Conservation (phyloP, 2,888 invertebrate genomes). For the Lasioglossum figueresi region DNA sequence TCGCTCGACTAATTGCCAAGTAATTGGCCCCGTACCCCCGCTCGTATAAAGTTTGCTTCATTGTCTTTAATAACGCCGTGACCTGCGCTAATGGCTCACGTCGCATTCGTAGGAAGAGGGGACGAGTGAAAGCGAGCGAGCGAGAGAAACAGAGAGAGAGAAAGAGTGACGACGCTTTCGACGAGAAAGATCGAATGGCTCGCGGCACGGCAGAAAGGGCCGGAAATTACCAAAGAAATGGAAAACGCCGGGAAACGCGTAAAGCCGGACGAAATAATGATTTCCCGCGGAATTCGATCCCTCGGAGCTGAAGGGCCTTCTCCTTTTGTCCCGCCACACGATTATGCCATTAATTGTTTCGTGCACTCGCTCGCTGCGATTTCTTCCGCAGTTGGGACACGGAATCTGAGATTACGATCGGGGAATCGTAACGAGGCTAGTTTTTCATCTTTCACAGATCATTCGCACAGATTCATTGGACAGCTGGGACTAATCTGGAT, state of each 20-base stretch:
- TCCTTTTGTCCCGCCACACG: conserved; percentile 13
- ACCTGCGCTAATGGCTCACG: conserved; percentile 81
- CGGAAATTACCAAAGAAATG: conserved; percentile 59
- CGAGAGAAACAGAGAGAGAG: not conserved
- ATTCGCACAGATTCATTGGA: not conserved
- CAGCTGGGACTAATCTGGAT: not conserved
- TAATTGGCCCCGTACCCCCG: conserved; percentile 82
- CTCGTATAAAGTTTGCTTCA: conserved; percentile 83
- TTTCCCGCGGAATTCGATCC: conserved; percentile 49
- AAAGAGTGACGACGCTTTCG: not conserved
- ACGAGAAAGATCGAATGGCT: conserved; percentile 44
- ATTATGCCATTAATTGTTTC: conserved; percentile 37
- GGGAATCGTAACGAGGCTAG: not conserved
- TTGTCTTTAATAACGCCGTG: conserved; percentile 83
- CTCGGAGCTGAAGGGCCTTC: conserved; percentile 5
- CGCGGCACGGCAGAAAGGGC: conserved; percentile 49
- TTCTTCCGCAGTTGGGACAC: not conserved
- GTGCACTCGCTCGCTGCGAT: not conserved
- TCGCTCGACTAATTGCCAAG: conserved; percentile 83
- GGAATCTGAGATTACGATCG: not conserved
- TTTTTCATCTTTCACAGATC: not conserved
- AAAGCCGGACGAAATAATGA: conserved; percentile 48
- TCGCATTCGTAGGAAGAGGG: conserved; percentile 71
- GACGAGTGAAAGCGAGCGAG: conserved; percentile 22
- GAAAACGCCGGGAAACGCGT: conserved; percentile 49